Conservation (phyloP, 2,797 vertebrate species). For the Myotis vivesi region DNA sequence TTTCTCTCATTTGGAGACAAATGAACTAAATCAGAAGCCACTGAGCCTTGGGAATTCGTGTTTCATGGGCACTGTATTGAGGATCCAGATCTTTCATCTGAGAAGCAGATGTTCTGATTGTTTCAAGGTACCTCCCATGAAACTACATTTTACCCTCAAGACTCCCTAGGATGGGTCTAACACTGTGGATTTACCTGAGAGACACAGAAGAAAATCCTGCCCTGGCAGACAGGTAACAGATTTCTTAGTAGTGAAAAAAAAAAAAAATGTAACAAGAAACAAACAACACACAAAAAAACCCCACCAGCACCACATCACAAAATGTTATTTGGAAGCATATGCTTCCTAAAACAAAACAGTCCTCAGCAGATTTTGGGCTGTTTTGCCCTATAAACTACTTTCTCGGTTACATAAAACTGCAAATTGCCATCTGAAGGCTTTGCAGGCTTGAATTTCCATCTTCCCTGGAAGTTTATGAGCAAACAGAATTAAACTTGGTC, state of each 20-base stretch:
- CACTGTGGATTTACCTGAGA: not conserved
- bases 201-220: not conserved
- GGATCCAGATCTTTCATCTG: not conserved
- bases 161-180: not conserved
- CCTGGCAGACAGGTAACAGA: not conserved
- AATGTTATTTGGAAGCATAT: not conserved
- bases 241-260: not conserved
- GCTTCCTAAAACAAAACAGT: slow-evolving; percentile 11
- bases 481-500: slow-evolving; percentile 49
- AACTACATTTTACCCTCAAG: not conserved
- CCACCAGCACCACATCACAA: not conserved
- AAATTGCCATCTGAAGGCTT: slow-evolving; percentile 36
- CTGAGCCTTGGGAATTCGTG: not conserved
- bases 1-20: not conserved
- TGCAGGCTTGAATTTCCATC: slow-evolving; percentile 45
- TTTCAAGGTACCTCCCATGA: not conserved
- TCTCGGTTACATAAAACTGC: slow-evolving; percentile 50
- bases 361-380: not conserved
- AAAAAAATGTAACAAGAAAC: not conserved
- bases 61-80: not conserved
- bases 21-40: not conserved
- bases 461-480: slow-evolving; percentile 56
- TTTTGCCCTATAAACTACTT: slow-evolving; percentile 41
- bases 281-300: not conserved
- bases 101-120: not conserved